These are phyloP conservation scores for Sciurus vulgaris DNA, from an alignment of 2,797 vertebrate genomes.

Conservation along the genomic window DNA sequence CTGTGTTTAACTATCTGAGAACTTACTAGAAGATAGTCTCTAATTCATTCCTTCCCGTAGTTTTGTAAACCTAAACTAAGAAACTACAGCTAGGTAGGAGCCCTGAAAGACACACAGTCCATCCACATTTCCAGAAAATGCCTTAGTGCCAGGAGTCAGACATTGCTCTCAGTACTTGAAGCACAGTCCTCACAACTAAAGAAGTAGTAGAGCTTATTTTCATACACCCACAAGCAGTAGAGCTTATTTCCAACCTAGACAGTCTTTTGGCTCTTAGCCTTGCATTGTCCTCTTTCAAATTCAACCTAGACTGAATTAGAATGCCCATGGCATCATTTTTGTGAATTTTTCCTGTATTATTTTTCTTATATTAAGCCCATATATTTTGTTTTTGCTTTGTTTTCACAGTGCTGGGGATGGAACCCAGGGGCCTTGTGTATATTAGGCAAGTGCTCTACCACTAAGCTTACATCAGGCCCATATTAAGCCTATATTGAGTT, in stretches of 20 bases:
- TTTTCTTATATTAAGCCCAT: not conserved
- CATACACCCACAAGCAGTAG: not conserved
- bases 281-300: not conserved
- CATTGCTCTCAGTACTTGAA: not conserved
- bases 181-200: not conserved
- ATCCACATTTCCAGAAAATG: not conserved
- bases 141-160: not conserved
- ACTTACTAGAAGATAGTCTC: not conserved
- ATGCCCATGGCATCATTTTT: not conserved
- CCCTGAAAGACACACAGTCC: not conserved
- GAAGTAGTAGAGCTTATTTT: not conserved
- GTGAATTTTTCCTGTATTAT: not conserved
- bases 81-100: not conserved
- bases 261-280: not conserved
- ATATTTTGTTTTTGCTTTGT: not conserved
- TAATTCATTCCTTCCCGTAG: not conserved
- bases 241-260: not conserved
- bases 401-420: no score
- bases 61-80: not conserved
- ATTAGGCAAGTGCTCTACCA: not conserved
- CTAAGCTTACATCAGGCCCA: not conserved
- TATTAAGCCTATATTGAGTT: not conserved
- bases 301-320: not conserved
- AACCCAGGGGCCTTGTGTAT: not conserved
- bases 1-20: not conserved